These are phyloP conservation scores for Spongilla lacustris DNA, from an alignment of 37 sponge, comb jelly and placozoan species.

Conservation along the genomic window DNA sequence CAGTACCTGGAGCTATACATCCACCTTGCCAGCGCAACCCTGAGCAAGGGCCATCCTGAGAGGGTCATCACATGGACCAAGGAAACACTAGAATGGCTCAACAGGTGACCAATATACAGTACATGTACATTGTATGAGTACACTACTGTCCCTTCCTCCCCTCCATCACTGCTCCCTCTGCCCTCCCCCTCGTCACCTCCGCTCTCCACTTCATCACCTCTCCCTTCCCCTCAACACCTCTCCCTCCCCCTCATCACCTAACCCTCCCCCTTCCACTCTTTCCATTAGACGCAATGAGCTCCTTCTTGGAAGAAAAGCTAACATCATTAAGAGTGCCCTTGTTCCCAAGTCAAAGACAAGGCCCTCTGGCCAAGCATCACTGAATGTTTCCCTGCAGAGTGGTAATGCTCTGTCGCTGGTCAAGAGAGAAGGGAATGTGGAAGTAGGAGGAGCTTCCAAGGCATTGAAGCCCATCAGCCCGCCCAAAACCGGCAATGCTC, in stretches of 20 bases:
- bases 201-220: background rate
- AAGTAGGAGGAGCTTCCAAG: background rate
- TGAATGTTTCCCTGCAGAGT: background rate
- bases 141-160: background rate
- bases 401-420: background rate
- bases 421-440: background rate
- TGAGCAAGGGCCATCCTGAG: slow-evolving; percentile 59
- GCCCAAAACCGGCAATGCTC: background rate
- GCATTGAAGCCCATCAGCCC: background rate
- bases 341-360: background rate
- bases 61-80: slow-evolving; percentile 66
- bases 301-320: slow-evolving; percentile 3
- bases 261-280: background rate
- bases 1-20: slow-evolving; percentile 89
- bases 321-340: background rate
- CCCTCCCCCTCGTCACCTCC: background rate
- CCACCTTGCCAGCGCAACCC: slow-evolving; percentile 61
- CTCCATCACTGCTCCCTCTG: background rate
- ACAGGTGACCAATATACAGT: slow-evolving; percentile 5
- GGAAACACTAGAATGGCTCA: slow-evolving; percentile 83
- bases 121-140: no score
- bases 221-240: background rate
- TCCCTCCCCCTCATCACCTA: background rate
- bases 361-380: background rate
- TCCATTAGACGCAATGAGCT: slow-evolving; percentile 21